Percentiles rank a stretch among this genome's conserved stretches.
phyloP scores from a whole-genome alignment of 2,113 vertebrate species.

The Phainopepla nitens region DNA sequence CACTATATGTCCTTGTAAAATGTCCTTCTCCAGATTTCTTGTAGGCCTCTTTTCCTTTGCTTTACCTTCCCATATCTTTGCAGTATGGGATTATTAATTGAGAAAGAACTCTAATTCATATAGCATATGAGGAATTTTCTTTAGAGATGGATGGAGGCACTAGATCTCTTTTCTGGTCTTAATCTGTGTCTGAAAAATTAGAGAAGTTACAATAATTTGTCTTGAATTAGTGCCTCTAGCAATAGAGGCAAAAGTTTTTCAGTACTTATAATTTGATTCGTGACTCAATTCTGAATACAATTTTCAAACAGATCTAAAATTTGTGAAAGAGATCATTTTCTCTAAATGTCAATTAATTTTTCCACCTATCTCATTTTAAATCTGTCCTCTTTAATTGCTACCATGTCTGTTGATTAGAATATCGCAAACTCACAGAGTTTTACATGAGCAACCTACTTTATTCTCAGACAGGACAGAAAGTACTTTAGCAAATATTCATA shows the following conservation, averaged over 20 bases:
- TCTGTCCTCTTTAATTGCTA: constrained; percentile 12
- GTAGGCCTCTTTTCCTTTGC: neutral
- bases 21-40: neutral
- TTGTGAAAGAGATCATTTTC: neutral
- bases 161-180: neutral
- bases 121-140: neutral
- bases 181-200: neutral
- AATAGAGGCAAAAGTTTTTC: neutral
- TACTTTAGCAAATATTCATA: neutral
- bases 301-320: neutral
- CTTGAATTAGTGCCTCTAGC: neutral
- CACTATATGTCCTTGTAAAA: neutral
- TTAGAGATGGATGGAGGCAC: neutral
- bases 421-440: neutral
- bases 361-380: neutral
- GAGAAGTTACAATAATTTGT: neutral
- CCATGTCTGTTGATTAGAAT: neutral
- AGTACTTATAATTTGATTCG: neutral
- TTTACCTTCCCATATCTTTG: neutral
- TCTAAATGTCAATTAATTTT: constrained; percentile 6
- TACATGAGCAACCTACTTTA: neutral
- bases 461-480: neutral
- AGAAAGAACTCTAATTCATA: neutral
- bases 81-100: neutral
- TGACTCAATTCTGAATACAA: neutral